Evolutionary conservation across 1,140 invertebrate species (phyloP), one percentile per base, ranked within the genome.

Genomic region (Globodera ellingtonae): DNA sequence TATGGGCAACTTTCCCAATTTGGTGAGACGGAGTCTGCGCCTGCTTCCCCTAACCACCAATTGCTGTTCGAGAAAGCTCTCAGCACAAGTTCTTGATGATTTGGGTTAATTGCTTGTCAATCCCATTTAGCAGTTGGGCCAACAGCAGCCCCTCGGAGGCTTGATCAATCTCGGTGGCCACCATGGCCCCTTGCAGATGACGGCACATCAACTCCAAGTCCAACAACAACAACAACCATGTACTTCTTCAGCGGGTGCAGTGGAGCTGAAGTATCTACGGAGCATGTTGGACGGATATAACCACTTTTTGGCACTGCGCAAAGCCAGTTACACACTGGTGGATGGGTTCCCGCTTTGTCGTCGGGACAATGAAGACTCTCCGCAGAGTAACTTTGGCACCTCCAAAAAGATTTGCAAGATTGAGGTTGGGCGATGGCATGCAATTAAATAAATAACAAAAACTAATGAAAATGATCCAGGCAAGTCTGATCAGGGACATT

Each of bases 281-380:
- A 15, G 83, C 24, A 84, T 84, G 84, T 44, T 84, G 24, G 84
- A 84, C 52, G 84, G 84, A 6, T 84, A 84, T 44, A 78, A 84
- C 10, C 86, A 84, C 72, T 84, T 84, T 59, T 44, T 71, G 70
- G 81, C 81, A 0, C 46, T 84, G 71, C 76, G 83, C 6, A 87
- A 86, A 50, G 84, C 84, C 7, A 81, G 81, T n/a, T 87, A 86
- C 59, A 82, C 84, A n/a, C 24, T 84, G n/a, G 81, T 84, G 52
- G 85, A 85, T 10, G 78, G 50, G n/a, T 62, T 75, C 24, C 82
- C 85, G n/a, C 50, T 76, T 9, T 71, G 66, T 46, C 65, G 44
- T 4, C 35, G 52, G 15, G 80, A 72, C 72, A 84, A 75, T 7
- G 75, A 84, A 8, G 82, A 84, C 15, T 50, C 83, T 24, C 82